Conservation (phyloP, 2,888 invertebrate species). For the Liodrosophila aerea region DNA sequence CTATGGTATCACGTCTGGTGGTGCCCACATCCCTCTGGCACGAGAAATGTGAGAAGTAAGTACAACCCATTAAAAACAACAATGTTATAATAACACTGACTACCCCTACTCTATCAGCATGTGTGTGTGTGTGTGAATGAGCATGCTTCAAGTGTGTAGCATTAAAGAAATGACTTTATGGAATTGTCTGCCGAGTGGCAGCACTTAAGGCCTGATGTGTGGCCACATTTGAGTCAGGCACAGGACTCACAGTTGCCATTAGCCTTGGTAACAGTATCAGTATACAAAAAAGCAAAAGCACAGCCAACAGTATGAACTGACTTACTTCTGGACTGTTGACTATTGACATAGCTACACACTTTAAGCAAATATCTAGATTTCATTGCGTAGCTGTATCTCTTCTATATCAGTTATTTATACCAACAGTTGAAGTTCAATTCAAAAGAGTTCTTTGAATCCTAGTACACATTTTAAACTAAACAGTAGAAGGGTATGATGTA, state of each 20-base stretch:
- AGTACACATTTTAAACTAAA: too few relatives aligned
- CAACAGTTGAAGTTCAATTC: conserved; percentile 1
- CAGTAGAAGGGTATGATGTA: too few relatives aligned
- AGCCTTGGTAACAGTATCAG: conserved; percentile 5
- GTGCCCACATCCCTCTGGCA: conserved; percentile 86
- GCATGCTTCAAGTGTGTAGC: conserved; percentile 23
- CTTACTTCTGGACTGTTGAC: conserved; percentile 13
- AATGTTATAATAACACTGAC: conserved; percentile 1
- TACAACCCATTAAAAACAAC: conserved; percentile 54
- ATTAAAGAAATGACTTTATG: conserved; percentile 37
- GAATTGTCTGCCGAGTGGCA: conserved; percentile 38
- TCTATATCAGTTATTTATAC: too few relatives aligned
- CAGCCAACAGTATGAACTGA: too few relatives aligned
- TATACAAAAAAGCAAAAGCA: neutral
- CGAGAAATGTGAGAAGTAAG: conserved; percentile 86
- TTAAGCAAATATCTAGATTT: neutral
- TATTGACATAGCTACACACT: conserved; percentile 23
- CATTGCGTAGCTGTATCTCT: too few relatives aligned
- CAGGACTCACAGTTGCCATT: conserved; percentile 11
- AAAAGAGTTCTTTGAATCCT: neutral
- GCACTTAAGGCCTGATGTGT: conserved; percentile 31
- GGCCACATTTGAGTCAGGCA: conserved; percentile 31
- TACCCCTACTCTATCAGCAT: neutral
- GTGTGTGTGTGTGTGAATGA: conserved; percentile 8
- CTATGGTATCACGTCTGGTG: conserved; percentile 87